Base-by-base conservation (phyloP, 2,888 invertebrate species). In the Alsophila aescularia region DNA sequence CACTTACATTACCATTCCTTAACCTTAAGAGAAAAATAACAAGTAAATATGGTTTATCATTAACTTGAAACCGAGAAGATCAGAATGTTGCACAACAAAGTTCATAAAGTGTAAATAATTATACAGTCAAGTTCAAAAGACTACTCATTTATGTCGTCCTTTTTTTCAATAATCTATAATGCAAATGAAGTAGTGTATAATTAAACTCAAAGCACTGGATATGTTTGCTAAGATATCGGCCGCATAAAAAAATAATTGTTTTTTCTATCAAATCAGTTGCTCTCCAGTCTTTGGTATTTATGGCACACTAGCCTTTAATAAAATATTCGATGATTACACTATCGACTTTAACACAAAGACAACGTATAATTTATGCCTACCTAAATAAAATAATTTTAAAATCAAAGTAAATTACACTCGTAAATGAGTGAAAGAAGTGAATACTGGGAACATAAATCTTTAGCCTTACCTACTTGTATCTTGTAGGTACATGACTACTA, bases 281-380 rank as follows among this genome's bases (percentile, higher is more conserved):
- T 66, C 67, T 73, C 70, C 74, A 75, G 73, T 80, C 77, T 79
- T 81, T 79, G 77, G 77, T 69, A 72, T 70, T 67, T 59, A 67
- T 66, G 67, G 66, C 68, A 69, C 66, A 67, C 54, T 44, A 56
- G 29, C 58, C 56, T 29, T 29, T n/a, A n/a, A 52, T 34, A 45
- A 34, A 27, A 52, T 35, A 40, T 52, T 52, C 44, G 43, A 34
- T 45, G 24, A 15, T 27, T 27, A n/a, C n/a, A 10, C 29, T 29
- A n/a, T n/a, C n/a, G n/a, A n/a, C n/a, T n/a, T n/a, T n/a, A n/a
- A n/a, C n/a, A n/a, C n/a, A n/a, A n/a, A n/a, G n/a, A n/a, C n/a
- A n/a, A n/a, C n/a, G n/a, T n/a, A 21, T 5, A 21, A 6, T 21
- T 21, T 21, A 5, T 21, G 21, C 21, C 21, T 6, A 21, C 6